Base-by-base conservation (phyloP, 1,140 invertebrate genomes). In the Doryteuthis pealeii region DNA sequence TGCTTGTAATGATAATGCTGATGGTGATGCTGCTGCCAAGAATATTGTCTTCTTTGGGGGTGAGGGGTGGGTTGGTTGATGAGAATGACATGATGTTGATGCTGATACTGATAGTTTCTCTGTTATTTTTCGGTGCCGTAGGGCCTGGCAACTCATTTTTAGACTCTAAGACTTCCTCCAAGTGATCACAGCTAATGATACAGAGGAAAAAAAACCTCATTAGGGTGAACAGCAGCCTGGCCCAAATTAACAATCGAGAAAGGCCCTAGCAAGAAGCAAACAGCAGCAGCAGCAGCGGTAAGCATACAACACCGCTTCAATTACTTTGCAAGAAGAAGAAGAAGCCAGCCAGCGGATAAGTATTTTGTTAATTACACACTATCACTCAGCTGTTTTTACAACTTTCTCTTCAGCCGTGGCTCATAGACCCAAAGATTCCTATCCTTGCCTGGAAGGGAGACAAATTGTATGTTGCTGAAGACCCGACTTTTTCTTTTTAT, bases 331-430 rank as follows among this genome's bases (percentile, higher is more conserved):
- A 62, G 58, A 62, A 62, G n/a, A n/a, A n/a, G n/a, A n/a, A n/a
- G n/a, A n/a, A n/a, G n/a, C n/a, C n/a, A n/a, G 58, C 58, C 58
- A 62, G 3, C 22, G 58, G 58, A 62, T 62, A 62, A 62, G 58
- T 62, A 62, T 62, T 62, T 62, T 62, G 58, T 15, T 62, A 62
- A 62, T 62, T 62, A 62, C 58, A 62, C 58, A 62, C 58, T 30
- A 62, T 62, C 58, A 62, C 22, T 62, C 22, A 30, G 58, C 58
- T 62, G 58, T 62, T 62, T 62, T 15, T 62, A 62, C 58, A 62
- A 62, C 22, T 62, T 62, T n/a, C 10, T 40, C 35, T 40, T 62
- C 58, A 26, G 58, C 58, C 58, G 4, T 62, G 58, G 22, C 58
- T 62, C 22, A n/a, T 15, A 30, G 22, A 62, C 4, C 58, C 10